Base-by-base conservation (phyloP, 2,113 vertebrate species). In the Paraplagusia blochii region DNA sequence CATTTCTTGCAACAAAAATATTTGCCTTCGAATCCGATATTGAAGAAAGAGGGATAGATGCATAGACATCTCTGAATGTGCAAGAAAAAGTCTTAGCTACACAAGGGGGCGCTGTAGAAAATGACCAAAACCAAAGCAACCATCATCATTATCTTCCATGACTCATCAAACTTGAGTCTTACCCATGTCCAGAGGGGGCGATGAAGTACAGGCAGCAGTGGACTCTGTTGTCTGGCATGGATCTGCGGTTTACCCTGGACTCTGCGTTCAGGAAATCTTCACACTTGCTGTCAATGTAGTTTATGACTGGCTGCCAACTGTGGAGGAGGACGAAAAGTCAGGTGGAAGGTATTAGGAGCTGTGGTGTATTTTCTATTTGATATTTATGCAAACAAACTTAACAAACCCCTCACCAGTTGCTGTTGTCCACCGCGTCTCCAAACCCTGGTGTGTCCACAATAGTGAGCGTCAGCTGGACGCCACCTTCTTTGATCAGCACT, bases 391-490 rank as follows among this genome's bases (percentile, higher is more conserved):
- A n/a, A 12, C 4, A 40, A 40, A 11, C 13, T 11, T 11, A 36
- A 9, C 12, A 46, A 19, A 2, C 5, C 43, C n/a, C 83, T 80
- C 54, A 91, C 91, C 91, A 92, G 77, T 92, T 91, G 67, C 90
- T 92, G 80, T 92, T 92, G 73, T 92, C 89, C 54, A 92, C 91
- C 0, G 91, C 91, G 29, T 92, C 91, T 17, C 91, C 91, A 48
- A 92, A 92, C 10, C 91, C 91, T 5, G 91, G 91, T 1, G 91
- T 92, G 54, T 92, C 91, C 1, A 92, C 91, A 7, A 92, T 92
- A 40, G 91, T 92, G 53, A 92, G 89, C 0, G 90, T 91, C 59
- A 92, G 88, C 68, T 92, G 91, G 53, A 92, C 91, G 0, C 91
- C 91, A 0, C 91, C 91, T 59, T 92, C 91, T 60, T 91, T 92